These are phyloP conservation scores for Danionella dracula DNA, from an alignment of 2,797 vertebrate genomes.

Conservation along the genomic window DNA sequence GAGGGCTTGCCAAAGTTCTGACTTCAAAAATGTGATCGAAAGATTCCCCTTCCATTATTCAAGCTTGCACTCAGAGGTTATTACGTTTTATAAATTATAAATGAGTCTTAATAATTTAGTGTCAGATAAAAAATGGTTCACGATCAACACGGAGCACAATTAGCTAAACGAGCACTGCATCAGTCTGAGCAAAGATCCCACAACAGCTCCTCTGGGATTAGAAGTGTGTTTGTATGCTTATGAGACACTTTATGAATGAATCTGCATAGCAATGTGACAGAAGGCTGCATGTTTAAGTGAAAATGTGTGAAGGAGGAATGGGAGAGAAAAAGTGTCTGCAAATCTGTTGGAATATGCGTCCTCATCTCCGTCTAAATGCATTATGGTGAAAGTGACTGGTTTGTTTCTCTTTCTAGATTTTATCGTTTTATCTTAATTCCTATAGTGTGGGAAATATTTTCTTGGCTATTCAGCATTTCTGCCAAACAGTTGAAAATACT, in stretches of 20 bases:
- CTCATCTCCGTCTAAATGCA: not conserved
- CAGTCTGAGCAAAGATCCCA: not conserved
- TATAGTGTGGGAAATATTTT: not conserved
- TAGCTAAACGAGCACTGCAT: constrained; percentile 32
- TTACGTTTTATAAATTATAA: constrained; percentile 63
- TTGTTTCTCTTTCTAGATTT: not conserved
- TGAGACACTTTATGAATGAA: not conserved
- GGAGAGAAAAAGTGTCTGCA: not conserved
- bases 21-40: constrained; percentile 45
- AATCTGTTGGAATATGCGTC: not conserved
- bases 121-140: constrained; percentile 54
- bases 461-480: constrained; percentile 1
- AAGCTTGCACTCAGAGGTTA: constrained; percentile 59
- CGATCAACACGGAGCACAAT: constrained; percentile 48
- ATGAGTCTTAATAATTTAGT: constrained; percentile 61
- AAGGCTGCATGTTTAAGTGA: not conserved
- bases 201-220: constrained; percentile 2
- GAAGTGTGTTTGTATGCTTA: not conserved
- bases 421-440: constrained; percentile 6
- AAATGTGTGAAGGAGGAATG: not conserved
- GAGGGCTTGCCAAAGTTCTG: not conserved
- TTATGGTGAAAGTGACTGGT: not conserved
- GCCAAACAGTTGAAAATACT: not conserved
- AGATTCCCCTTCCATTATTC: constrained; percentile 59
- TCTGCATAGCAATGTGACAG: not conserved